phyloP scores from a whole-genome alignment of 2,797 vertebrate species.

The Clarias laeviceps region DNA sequence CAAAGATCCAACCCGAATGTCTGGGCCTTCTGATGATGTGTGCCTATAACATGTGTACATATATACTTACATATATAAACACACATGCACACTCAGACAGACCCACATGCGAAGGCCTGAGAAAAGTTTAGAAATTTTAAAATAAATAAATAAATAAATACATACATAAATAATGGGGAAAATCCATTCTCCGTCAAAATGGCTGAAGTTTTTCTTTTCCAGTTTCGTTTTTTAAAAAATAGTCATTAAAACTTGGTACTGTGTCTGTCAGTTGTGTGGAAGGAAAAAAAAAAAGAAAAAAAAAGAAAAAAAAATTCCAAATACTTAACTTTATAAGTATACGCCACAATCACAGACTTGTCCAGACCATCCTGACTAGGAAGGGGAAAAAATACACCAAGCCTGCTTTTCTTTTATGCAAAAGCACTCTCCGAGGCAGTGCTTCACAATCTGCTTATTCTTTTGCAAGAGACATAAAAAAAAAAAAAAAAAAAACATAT shows the following conservation, averaged over 20 bases:
- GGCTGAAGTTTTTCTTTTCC: conserved; percentile 7
- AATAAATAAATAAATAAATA: conserved; percentile 39
- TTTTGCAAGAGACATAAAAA: conserved; percentile 57
- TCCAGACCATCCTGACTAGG: conserved; percentile 65
- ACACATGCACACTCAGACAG: conserved; percentile 53
- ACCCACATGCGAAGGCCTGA: conserved; percentile 44
- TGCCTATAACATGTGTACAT: conserved; percentile 66
- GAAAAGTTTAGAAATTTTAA: conserved; percentile 59
- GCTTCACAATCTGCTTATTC: conserved; percentile 65
- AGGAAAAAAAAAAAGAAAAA: background rate
- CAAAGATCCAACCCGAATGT: conserved; percentile 32
- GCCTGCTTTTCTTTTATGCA: conserved; percentile 70
- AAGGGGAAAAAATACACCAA: conserved; percentile 63
- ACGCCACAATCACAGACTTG: conserved; percentile 68
- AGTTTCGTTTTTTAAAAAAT: background rate
- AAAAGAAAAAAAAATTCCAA: conserved; percentile 55
- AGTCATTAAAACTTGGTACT: conserved; percentile 1
- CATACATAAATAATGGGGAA: conserved; percentile 23
- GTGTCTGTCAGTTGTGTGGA: background rate
- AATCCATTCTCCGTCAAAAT: conserved; percentile 1
- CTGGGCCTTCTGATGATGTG: conserved; percentile 43
- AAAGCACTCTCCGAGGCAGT: conserved; percentile 72
- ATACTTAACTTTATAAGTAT: conserved; percentile 56
- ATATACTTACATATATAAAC: conserved; percentile 66
- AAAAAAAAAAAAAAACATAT: conserved; percentile 59